Percentiles rank a stretch among this genome's conserved stretches.
These are phyloP conservation scores for Ephestia elutella DNA, from an alignment of 1,140 invertebrate species.

Conservation along the genomic window DNA sequence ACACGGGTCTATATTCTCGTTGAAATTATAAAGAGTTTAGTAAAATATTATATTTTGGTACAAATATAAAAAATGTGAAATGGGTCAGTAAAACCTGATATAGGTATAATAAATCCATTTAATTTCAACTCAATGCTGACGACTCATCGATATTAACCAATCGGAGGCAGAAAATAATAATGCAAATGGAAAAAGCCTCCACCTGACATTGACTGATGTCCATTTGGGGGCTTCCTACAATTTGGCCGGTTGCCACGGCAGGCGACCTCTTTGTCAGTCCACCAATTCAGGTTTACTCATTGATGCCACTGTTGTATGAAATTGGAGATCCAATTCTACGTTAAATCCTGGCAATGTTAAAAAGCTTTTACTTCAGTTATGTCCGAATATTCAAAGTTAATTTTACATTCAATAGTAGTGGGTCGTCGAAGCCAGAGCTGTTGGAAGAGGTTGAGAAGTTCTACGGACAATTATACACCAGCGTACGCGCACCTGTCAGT, in stretches of 20 bases:
- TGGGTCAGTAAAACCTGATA: too few relatives aligned
- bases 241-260: background rate
- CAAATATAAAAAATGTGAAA: too few relatives aligned
- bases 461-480: too few relatives aligned
- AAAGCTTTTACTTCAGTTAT: too few relatives aligned
- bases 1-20: too few relatives aligned
- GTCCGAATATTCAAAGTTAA: too few relatives aligned
- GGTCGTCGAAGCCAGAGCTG: too few relatives aligned
- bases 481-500: too few relatives aligned
- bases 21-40: too few relatives aligned
- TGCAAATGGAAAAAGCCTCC: slow-evolving; percentile 2
- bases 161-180: slow-evolving; percentile 2
- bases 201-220: slow-evolving; percentile 3
- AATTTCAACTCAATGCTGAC: background rate
- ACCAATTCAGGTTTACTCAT: background rate
- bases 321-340: background rate
- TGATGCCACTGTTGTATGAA: background rate
- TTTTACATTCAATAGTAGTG: too few relatives aligned
- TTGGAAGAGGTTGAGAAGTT: too few relatives aligned
- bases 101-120: background rate
- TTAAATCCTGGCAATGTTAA: background rate
- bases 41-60: too few relatives aligned
- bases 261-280: background rate
- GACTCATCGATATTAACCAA: slow-evolving; percentile 1
- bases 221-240: background rate